These are phyloP conservation scores for Rapana venosa DNA, from an alignment of 2,888 invertebrate genomes.

Conservation along the genomic window DNA sequence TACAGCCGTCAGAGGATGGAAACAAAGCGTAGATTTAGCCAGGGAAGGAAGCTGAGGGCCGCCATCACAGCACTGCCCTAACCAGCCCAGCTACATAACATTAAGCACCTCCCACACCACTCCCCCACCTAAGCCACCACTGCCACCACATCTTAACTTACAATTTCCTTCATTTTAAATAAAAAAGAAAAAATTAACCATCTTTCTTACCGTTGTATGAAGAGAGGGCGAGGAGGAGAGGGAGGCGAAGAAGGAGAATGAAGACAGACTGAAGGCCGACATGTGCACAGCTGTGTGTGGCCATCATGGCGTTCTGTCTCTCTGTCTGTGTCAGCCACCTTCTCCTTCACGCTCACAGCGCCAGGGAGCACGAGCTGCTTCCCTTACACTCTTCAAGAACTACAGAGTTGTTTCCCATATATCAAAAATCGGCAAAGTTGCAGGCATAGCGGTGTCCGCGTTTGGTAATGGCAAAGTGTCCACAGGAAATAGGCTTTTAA, in stretches of 20 bases:
- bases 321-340: slow-evolving; percentile 4
- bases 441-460: too few species aligned
- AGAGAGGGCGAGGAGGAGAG: background rate
- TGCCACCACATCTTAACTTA: too few species aligned
- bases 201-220: background rate
- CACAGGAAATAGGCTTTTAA: too few species aligned
- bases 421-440: background rate
- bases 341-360: background rate
- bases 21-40: too few species aligned
- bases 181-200: too few species aligned
- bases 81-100: background rate
- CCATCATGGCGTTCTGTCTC: slow-evolving; percentile 30
- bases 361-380: background rate
- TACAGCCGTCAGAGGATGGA: too few species aligned
- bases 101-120: background rate
- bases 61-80: background rate
- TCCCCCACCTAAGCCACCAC: background rate
- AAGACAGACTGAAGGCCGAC: background rate
- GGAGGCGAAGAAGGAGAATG: background rate
- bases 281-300: background rate
- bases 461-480: too few species aligned
- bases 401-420: background rate
- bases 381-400: background rate
- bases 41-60: background rate
- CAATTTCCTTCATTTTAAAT: too few species aligned